phyloP scores from a whole-genome alignment of 2,113 vertebrate genomes.

The Otolemur garnettii region DNA sequence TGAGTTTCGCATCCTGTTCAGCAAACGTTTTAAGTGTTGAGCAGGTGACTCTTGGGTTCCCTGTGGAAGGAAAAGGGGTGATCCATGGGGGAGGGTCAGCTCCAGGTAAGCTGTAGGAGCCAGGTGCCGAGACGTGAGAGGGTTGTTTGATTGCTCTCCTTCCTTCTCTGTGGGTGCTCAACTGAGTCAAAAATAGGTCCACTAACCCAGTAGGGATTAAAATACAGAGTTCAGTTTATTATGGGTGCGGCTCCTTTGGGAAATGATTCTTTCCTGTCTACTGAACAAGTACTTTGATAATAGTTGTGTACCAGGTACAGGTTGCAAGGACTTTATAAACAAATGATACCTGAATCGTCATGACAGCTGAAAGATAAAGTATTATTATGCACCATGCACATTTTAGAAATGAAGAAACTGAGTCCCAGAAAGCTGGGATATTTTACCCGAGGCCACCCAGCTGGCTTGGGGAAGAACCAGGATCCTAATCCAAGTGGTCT shows the following conservation, averaged over 20 bases:
- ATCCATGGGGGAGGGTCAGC: rapidly evolving
- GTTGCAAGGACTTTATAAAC: neutral
- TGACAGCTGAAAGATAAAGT: neutral
- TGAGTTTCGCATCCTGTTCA: neutral
- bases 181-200: neutral
- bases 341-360: neutral
- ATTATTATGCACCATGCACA: neutral
- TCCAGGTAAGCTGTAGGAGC: too few relatives aligned
- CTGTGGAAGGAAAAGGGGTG: neutral
- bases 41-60: rapidly evolving
- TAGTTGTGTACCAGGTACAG: neutral
- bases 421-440: neutral
- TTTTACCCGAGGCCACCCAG: neutral
- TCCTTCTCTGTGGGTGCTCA: neutral
- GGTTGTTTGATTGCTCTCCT: too few relatives aligned
- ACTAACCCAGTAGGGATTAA: too few relatives aligned
- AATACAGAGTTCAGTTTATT: neutral
- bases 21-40: neutral
- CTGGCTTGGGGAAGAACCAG: neutral
- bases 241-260: neutral
- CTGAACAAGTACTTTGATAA: neutral
- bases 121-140: neutral
- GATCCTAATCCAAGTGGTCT: neutral
- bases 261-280: neutral
- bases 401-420: neutral